Percentiles rank a stretch among this genome's conserved stretches.
Evolutionary conservation across 2,797 vertebrate genomes (phyloP).

Genomic region (Gymnopithys bicolor): DNA sequence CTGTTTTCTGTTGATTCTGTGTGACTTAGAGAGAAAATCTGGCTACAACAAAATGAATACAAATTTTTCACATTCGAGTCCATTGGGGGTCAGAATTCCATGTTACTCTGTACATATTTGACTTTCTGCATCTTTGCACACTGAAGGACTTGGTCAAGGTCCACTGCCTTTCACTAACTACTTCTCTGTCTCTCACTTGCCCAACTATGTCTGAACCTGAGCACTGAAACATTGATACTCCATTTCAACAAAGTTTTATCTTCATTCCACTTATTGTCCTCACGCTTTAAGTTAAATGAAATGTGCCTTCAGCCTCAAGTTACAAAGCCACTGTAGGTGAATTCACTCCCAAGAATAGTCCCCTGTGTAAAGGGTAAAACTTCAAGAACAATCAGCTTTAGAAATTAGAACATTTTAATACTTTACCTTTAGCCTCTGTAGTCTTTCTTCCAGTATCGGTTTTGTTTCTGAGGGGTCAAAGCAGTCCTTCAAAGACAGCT

Average conservation of each 20-base stretch:
- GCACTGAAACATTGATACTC: neutral
- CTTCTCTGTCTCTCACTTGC: neutral
- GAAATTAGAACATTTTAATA: neutral
- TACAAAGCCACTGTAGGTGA: neutral
- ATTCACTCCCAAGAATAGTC: neutral
- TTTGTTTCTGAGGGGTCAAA: constrained; percentile 89
- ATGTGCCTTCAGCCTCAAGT: neutral
- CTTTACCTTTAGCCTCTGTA: constrained; percentile 85
- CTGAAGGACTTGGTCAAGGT: neutral
- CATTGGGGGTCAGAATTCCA: neutral
- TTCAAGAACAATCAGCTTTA: neutral
- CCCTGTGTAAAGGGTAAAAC: neutral
- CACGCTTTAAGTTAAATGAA: neutral
- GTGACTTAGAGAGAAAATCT: neutral
- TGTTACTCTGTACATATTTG: neutral
- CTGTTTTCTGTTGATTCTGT: neutral
- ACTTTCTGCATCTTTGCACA: neutral
- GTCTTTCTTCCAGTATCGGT: constrained; percentile 78
- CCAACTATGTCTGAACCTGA: neutral
- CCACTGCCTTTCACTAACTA: neutral
- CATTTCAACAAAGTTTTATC: neutral
- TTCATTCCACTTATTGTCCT: neutral
- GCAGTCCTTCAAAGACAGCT: constrained; percentile 87
- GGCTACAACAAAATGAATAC: neutral
- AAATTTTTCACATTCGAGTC: neutral